Conservation (phyloP, 2,113 vertebrate genomes). For the Brachirus orientalis region DNA sequence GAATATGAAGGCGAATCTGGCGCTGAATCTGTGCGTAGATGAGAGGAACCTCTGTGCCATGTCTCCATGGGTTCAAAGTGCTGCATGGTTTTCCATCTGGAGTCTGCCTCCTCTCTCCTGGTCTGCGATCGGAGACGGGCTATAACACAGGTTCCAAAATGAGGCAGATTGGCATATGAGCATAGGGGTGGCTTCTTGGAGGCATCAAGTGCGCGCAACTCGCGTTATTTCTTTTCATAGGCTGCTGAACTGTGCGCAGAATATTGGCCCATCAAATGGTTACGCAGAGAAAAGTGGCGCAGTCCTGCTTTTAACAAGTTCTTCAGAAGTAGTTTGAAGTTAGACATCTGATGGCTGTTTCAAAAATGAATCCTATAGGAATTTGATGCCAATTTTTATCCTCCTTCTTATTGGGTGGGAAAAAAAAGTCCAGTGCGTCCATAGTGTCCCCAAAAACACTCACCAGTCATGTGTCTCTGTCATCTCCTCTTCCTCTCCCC, state of each 20-base stretch:
- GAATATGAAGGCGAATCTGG: constrained; percentile 87
- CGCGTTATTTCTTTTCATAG: constrained; percentile 42
- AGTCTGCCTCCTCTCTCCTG: constrained; percentile 53
- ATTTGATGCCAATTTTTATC: constrained; percentile 9
- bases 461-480: not conserved
- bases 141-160: constrained; percentile 41
- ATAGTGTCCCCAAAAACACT: constrained; percentile 23
- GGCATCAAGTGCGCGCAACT: constrained; percentile 46
- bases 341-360: not conserved
- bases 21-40: constrained; percentile 84
- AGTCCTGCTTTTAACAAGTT: too few species aligned
- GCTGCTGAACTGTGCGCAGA: constrained; percentile 32
- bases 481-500: constrained; percentile 20
- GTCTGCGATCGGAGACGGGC: constrained; percentile 43
- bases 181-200: constrained; percentile 45
- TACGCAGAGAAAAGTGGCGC: not conserved
- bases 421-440: constrained; percentile 41
- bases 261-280: constrained; percentile 36
- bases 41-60: constrained; percentile 90
- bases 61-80: constrained; percentile 86
- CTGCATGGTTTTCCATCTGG: constrained; percentile 79
- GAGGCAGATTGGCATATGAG: constrained; percentile 36
- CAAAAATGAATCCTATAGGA: constrained; percentile 17
- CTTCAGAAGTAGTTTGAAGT: constrained; percentile 33
- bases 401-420: not conserved